These are phyloP conservation scores for Hypothenemus hampei DNA, from an alignment of 1,140 invertebrate genomes.

Conservation along the genomic window DNA sequence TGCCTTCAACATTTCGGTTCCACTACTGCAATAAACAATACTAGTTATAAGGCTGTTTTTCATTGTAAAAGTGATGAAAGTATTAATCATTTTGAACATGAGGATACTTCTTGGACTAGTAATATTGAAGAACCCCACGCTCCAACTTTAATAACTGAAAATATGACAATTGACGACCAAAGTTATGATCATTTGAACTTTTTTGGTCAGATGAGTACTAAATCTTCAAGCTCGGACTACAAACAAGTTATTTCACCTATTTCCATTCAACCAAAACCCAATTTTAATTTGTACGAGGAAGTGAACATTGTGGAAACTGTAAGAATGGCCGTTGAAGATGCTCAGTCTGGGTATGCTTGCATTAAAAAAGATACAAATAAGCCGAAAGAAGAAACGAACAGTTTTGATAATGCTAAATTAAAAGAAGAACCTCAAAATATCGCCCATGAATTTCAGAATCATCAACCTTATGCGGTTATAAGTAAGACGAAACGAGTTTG, in stretches of 20 bases:
- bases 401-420: background rate
- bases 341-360: constrained; percentile 70
- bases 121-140: constrained; percentile 24
- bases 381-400: constrained; percentile 5
- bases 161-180: constrained; percentile 40
- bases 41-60: constrained; percentile 38
- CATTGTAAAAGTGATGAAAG: constrained; percentile 4
- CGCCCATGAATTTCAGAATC: constrained; percentile 66
- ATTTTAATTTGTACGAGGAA: constrained; percentile 65
- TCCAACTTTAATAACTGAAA: constrained; percentile 38
- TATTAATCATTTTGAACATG: background rate
- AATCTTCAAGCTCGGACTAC: constrained; percentile 47
- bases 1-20: constrained; percentile 74
- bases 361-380: constrained; percentile 57
- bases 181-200: constrained; percentile 74
- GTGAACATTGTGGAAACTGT: constrained; percentile 59
- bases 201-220: constrained; percentile 66
- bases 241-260: constrained; percentile 57
- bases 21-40: constrained; percentile 60
- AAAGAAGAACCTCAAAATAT: constrained; percentile 44
- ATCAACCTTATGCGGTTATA: constrained; percentile 72
- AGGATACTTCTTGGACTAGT: background rate
- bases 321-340: constrained; percentile 69
- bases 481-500: constrained; percentile 75
- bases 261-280: constrained; percentile 31